These are phyloP conservation scores for Oophaga pumilio DNA, from an alignment of 2,113 vertebrate genomes.

Conservation along the genomic window DNA sequence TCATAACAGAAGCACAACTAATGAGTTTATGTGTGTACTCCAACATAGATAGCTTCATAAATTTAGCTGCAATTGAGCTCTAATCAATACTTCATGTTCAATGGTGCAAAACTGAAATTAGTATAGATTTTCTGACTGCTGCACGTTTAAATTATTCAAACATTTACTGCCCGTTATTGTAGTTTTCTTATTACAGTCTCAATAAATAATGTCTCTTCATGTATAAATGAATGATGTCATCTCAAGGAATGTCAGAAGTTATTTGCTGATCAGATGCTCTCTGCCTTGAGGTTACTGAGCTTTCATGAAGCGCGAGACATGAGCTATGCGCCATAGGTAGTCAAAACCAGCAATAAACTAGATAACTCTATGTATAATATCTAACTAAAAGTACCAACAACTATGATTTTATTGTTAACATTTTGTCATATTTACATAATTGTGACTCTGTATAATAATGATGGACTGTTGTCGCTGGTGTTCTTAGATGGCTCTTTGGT, in stretches of 20 bases:
- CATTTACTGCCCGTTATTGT: constrained; percentile 61
- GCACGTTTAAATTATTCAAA: constrained; percentile 76
- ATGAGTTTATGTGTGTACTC: constrained; percentile 63
- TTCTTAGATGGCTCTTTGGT: too few species aligned
- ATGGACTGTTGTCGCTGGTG: too few species aligned
- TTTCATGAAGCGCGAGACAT: neutral
- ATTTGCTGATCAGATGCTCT: constrained; percentile 58
- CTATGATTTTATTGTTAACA: neutral
- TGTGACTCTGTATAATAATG: too few species aligned
- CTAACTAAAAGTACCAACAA: neutral
- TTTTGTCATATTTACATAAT: too few species aligned
- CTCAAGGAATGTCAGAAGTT: constrained; percentile 61
- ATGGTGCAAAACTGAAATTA: constrained; percentile 76
- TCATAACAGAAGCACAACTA: constrained; percentile 58
- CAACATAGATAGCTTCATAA: constrained; percentile 66
- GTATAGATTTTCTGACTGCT: constrained; percentile 81
- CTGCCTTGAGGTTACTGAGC: constrained; percentile 47
- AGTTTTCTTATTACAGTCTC: constrained; percentile 61
- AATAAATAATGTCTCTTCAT: constrained; percentile 46
- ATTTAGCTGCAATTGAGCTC: constrained; percentile 62
- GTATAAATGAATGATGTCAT: constrained; percentile 65
- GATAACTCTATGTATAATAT: neutral
- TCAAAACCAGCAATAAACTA: neutral
- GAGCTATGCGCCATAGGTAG: neutral
- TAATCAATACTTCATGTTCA: constrained; percentile 74